Percentiles rank a stretch among this genome's conserved stretches.
Conservation (phyloP, 2,888 invertebrate species). For the Drosophila anceps region DNA sequence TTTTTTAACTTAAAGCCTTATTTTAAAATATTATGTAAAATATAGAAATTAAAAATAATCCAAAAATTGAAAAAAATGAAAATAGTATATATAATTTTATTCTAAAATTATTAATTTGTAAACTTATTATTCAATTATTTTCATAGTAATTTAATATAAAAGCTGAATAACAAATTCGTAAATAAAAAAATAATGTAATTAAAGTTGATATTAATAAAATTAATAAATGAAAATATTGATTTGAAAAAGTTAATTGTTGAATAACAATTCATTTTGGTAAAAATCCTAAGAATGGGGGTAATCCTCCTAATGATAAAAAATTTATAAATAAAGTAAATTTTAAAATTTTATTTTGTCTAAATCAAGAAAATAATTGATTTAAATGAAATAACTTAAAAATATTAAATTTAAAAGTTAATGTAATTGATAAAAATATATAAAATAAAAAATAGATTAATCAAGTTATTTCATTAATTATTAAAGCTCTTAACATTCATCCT, state of each 20-base stretch:
- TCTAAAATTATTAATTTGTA: too few relatives aligned
- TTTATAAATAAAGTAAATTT: too few relatives aligned
- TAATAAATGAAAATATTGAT: constrained; percentile 85
- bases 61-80: too few relatives aligned
- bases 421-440: constrained; percentile 85
- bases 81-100: too few relatives aligned
- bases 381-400: constrained; percentile 86
- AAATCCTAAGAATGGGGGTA: constrained; percentile 88
- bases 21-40: too few relatives aligned
- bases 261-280: constrained; percentile 88
- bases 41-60: too few relatives aligned
- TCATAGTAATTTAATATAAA: too few relatives aligned
- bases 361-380: too few relatives aligned
- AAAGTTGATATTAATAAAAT: constrained; percentile 86
- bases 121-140: too few relatives aligned
- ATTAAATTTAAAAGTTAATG: constrained; percentile 86
- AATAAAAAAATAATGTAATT: constrained; percentile 86
- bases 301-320: constrained; percentile 87
- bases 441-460: constrained; percentile 86
- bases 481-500: constrained; percentile 86
- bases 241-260: constrained; percentile 86
- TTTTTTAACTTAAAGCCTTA: too few relatives aligned
- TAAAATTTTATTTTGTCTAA: too few relatives aligned
- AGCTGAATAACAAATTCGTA: too few relatives aligned
- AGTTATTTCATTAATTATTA: constrained; percentile 86